Evolutionary conservation across 1,140 invertebrate species (phyloP), one percentile per base, ranked within the genome.

Genomic region (Chlorops oryzae): DNA sequence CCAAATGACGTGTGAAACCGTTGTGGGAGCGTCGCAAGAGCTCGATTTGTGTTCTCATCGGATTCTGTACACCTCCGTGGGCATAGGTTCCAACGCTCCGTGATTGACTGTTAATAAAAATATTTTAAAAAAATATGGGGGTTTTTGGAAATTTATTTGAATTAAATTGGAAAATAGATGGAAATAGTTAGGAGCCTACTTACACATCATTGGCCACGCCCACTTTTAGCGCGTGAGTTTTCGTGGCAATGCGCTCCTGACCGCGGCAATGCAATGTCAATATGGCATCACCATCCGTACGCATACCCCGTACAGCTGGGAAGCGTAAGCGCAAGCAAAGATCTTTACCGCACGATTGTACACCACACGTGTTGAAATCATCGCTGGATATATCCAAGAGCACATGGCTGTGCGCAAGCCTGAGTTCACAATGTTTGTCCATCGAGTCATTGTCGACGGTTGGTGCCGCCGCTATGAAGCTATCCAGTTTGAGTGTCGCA

Each of bases 221-320:
- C 69, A 73, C 59, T 58, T 66, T 65, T 9, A 72, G 52, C 37
- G 70, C 74, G 55, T 80, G 81, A 1, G 77, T 80, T 43, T 80
- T 81, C 2, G 77, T 74, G 3, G 76, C 77, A 3, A 78, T 74
- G 32, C 74, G 74, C 18, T 83, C 78, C 51, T 83, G 82, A 1
- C 77, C 77, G 35, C 75, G 77, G 59, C 84, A 85, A 53, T 80
- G 77, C 24, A 86, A 68, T 20, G 78, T 80, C 10, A 85, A 70
- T 9, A 79, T 73, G 2, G 75, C 65, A 59, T 86, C 83, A 39
- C 81, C 77, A 1, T 75, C 76, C n/a, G 84, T 74, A 60, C 75
- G 77, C 25, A 86, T 60, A 2, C 81, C 81, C 7, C 68, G 51
- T 24, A 84, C 75, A 3, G 75, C 68, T 7, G 83, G 81, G 58